phyloP scores from a whole-genome alignment of 2,797 vertebrate genomes.

The Sebastolobus alascanus region DNA sequence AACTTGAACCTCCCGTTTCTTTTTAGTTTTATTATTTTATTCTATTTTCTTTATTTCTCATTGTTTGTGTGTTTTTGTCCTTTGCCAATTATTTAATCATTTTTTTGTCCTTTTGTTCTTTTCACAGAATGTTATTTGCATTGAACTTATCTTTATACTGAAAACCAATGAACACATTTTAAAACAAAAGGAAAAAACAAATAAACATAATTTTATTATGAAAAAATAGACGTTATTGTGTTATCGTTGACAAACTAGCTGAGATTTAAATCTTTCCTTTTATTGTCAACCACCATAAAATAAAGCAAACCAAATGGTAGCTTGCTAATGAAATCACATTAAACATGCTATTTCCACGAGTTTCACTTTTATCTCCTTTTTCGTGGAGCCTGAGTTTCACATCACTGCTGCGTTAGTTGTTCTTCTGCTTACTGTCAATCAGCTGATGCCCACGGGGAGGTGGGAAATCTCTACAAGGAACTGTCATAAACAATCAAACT shows the following conservation, averaged over 20 bases:
- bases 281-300: neutral
- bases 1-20: no score
- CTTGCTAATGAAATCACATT: neutral
- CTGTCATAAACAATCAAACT: neutral
- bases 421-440: constrained; percentile 16
- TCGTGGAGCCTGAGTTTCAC: neutral
- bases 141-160: accelerated
- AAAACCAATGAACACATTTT: no score
- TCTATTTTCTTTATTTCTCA: no score
- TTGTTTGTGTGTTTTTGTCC: no score
- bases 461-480: neutral
- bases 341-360: neutral
- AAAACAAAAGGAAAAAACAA: no score
- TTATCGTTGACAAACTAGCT: neutral
- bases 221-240: neutral
- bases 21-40: no score
- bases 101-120: no score
- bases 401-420: neutral
- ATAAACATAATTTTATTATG: neutral
- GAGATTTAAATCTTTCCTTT: neutral
- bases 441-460: neutral
- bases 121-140: no score
- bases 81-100: no score
- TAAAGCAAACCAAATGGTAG: neutral
- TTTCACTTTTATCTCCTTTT: neutral